Percentiles rank a stretch among this genome's conserved stretches.
Evolutionary conservation across 1,140 invertebrate species (phyloP).

Genomic region (Manduca sexta): DNA sequence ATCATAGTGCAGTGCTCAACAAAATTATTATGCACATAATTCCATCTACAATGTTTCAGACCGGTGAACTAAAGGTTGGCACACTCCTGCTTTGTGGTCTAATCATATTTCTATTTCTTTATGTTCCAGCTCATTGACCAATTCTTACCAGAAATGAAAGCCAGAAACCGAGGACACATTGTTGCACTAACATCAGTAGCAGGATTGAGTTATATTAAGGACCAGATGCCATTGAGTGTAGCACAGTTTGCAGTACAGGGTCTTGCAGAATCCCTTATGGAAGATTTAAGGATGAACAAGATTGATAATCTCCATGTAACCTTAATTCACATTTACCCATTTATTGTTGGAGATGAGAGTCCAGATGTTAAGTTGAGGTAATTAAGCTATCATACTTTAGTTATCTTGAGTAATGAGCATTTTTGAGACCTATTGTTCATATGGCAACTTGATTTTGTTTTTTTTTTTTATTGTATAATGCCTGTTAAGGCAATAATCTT

Average conservation of each 20-base stretch:
- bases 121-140: slow-evolving; percentile 76
- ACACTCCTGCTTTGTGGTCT: not conserved
- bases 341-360: slow-evolving; percentile 73
- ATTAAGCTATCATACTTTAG: slow-evolving; percentile 5
- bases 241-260: slow-evolving; percentile 83
- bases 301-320: slow-evolving; percentile 74
- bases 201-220: slow-evolving; percentile 77
- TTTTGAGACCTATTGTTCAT: too few species aligned
- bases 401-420: too few species aligned
- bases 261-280: slow-evolving; percentile 75
- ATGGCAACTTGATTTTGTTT: too few species aligned
- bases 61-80: too few species aligned
- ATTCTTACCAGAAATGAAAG: slow-evolving; percentile 80
- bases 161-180: slow-evolving; percentile 78
- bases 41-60: too few species aligned
- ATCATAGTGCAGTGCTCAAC: too few species aligned
- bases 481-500: too few species aligned
- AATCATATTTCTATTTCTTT: not conserved
- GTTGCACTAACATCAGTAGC: slow-evolving; percentile 82
- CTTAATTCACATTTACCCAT: slow-evolving; percentile 77
- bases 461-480: too few species aligned
- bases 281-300: slow-evolving; percentile 74
- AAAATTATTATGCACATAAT: too few species aligned
- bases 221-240: slow-evolving; percentile 78
- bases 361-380: slow-evolving; percentile 76